These are phyloP conservation scores for Anorthoa munda DNA, from an alignment of 2,888 invertebrate genomes.

Conservation along the genomic window DNA sequence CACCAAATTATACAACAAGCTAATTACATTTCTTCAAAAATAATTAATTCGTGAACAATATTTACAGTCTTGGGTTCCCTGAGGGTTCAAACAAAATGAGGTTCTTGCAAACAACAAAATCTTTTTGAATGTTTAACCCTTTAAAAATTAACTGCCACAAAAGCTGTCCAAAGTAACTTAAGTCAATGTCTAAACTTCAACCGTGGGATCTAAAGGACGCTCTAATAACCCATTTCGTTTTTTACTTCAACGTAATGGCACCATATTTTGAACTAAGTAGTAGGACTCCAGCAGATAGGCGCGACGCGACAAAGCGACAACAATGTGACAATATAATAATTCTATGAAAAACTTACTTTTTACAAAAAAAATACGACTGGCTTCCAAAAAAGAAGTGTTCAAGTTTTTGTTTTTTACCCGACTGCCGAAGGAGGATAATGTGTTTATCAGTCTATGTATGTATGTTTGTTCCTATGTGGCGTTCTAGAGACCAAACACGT, in stretches of 20 bases:
- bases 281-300: neutral
- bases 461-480: no score
- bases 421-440: no score
- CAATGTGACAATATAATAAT: no score
- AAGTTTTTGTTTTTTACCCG: no score
- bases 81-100: slow-evolving; percentile 15
- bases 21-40: slow-evolving; percentile 6
- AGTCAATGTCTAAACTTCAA: slow-evolving; percentile 63
- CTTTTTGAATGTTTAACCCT: slow-evolving; percentile 50
- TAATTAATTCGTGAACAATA: slow-evolving; percentile 26
- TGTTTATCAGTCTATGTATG: no score
- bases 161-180: slow-evolving; percentile 55
- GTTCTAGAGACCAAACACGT: no score
- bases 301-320: neutral
- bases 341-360: no score
- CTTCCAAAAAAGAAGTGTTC: no score
- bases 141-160: slow-evolving; percentile 56
- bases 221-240: slow-evolving; percentile 55
- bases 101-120: slow-evolving; percentile 48
- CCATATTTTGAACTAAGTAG: slow-evolving; percentile 19
- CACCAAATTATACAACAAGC: neutral
- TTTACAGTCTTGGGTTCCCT: slow-evolving; percentile 8
- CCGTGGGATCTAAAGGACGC: slow-evolving; percentile 49
- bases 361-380: no score
- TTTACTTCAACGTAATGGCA: slow-evolving; percentile 41